Percentiles rank a stretch among this genome's conserved stretches.
Conservation (phyloP, 2,113 vertebrate genomes). For the Erinaceus europaeus region DNA sequence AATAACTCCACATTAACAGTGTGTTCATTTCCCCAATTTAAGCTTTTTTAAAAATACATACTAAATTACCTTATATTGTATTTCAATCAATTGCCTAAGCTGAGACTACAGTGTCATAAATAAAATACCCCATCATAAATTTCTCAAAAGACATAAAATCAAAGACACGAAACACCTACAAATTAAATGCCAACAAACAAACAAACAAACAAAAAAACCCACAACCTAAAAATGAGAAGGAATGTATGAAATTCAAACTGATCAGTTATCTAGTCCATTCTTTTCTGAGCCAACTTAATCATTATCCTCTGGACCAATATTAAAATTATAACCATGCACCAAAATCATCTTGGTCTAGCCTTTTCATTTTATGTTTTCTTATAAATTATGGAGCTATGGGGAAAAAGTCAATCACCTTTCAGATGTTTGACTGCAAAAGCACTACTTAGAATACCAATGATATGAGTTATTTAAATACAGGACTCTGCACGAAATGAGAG, state of each 20-base stretch:
- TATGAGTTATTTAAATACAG: constrained; percentile 47
- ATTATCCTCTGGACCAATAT: constrained; percentile 48
- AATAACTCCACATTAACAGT: constrained; percentile 40
- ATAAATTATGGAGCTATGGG: constrained; percentile 56
- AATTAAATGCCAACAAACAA: constrained; percentile 52
- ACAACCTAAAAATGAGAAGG: neutral
- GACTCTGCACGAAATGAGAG: neutral
- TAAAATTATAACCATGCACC: constrained; percentile 56
- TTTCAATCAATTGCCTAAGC: constrained; percentile 81
- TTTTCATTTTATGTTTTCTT: constrained; percentile 68
- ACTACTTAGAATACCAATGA: constrained; percentile 41
- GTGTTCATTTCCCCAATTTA: constrained; percentile 66
- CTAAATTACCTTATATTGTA: constrained; percentile 76
- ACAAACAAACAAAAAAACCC: neutral
- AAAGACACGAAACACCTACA: constrained; percentile 75
- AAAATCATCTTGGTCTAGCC: constrained; percentile 47
- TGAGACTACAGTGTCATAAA: constrained; percentile 79
- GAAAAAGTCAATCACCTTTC: constrained; percentile 56
- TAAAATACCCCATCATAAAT: constrained; percentile 82
- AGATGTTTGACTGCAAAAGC: constrained; percentile 48
- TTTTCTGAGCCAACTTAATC: neutral
- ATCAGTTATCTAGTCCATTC: constrained; percentile 9
- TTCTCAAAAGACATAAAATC: constrained; percentile 82
- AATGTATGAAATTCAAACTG: constrained; percentile 2
- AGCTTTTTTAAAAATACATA: constrained; percentile 69